These are phyloP conservation scores for Steinernema khuongi DNA, from an alignment of 1,140 invertebrate species.

Conservation along the genomic window DNA sequence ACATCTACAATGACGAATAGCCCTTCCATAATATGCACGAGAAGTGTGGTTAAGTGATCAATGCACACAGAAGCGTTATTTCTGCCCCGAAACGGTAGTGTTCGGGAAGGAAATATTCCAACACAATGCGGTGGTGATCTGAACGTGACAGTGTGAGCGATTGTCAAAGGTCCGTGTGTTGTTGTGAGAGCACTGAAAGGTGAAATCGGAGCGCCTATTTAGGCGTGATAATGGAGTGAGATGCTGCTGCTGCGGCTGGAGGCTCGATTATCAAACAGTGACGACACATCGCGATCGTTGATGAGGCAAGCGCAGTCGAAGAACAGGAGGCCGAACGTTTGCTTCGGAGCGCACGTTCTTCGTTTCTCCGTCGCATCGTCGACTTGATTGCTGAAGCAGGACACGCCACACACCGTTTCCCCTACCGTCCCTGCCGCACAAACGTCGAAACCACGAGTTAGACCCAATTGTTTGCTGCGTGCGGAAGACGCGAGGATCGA, in stretches of 20 bases:
- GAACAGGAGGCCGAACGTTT: neutral
- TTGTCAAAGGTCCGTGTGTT: no score
- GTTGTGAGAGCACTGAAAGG: no score
- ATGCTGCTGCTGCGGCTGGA: neutral
- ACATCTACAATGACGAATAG: no score
- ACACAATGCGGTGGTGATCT: no score
- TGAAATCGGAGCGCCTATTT: neutral
- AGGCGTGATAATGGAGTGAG: neutral
- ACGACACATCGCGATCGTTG: neutral
- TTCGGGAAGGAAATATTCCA: no score
- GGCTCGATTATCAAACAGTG: neutral
- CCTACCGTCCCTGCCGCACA: conserved; percentile 9
- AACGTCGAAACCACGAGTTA: conserved; percentile 13
- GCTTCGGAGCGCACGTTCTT: conserved; percentile 6
- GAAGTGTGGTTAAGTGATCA: no score
- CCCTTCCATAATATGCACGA: no score
- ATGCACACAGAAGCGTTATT: no score
- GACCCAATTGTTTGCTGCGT: conserved; percentile 15
- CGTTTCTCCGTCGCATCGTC: neutral
- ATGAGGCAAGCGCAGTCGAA: neutral
- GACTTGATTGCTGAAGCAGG: conserved; percentile 12
- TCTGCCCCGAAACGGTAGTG: no score
- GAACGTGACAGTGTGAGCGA: no score
- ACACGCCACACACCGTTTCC: conserved; percentile 5
- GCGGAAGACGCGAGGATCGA: conserved; percentile 6